Evolutionary conservation across 2,888 invertebrate genomes (phyloP), one percentile per base, ranked within the genome.

Genomic region (Acheta domesticus): DNA sequence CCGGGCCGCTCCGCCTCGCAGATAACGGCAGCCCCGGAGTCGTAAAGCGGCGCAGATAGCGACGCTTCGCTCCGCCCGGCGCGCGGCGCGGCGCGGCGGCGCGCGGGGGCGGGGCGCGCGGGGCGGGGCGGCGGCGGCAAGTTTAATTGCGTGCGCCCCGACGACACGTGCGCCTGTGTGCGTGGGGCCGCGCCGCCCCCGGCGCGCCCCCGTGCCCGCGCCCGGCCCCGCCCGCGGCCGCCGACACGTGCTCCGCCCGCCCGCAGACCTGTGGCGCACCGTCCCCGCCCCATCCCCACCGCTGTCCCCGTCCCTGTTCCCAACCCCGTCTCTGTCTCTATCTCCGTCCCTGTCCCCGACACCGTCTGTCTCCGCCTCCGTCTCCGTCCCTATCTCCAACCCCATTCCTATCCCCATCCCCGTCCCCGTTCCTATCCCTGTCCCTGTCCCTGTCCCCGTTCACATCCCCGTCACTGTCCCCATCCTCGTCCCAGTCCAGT

Each of bases 41-140:
- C 62, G 62, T 62, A 62, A 62, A 62, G 16, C 62, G 62, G 62
- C n/a, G 62, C 62, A 62, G 62, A 62, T 62, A 62, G 62, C 62
- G 62, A 62, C 36, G 36, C 36, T 36, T 36, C 36, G 36, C 36
- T 36, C 36, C 36, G 36, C 36, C 36, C 36, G 1, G 36, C 36
- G 36, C 36, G 62, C 62, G 8, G 16, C 62, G 62, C 12, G 3
- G 62, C 62, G 62, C 2, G 62, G 12, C 2, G 62, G 62, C 62
- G n/a, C 50, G n/a, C 0, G 62, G 11, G 19, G 8, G 62, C 62
- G 19, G 62, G 62, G 62, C 3, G 14, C 0, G 11, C 4, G 62
- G n/a, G 14, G n/a, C n/a, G 62, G 62, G 8, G 62, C 3, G 62
- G 62, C 14, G n/a, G 62, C 62, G 62, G 62, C 62, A 62, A 62